Evolutionary conservation across 2,797 vertebrate genomes (phyloP).

Genomic region (Tenualosa ilisha): DNA sequence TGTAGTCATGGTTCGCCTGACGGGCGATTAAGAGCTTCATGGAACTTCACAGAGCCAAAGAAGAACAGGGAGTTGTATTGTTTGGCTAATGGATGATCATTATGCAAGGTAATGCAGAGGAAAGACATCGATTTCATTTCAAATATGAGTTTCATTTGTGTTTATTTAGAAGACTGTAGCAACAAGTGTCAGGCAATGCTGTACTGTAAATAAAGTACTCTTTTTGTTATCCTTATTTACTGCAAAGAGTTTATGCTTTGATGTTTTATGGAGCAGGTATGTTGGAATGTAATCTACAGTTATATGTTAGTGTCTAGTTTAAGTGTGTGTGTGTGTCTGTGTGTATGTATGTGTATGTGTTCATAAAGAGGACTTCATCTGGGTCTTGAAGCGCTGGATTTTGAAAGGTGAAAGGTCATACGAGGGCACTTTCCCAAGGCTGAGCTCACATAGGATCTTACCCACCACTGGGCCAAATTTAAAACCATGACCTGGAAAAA

Average conservation of each 20-base stretch:
- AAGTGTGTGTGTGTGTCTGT: background rate
- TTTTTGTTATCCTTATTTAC: background rate
- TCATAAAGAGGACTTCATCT: conserved; percentile 52
- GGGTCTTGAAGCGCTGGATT: conserved; percentile 64
- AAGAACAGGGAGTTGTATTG: conserved; percentile 32
- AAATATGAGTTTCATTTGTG: conserved; percentile 46
- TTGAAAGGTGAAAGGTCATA: conserved; percentile 67
- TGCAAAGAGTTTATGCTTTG: background rate
- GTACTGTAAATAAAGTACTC: background rate
- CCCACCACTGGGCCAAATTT: conserved; percentile 75
- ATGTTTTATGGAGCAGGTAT: background rate
- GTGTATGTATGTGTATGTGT: background rate
- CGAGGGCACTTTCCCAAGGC: conserved; percentile 63
- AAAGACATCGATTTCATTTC: conserved; percentile 44
- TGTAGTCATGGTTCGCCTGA: conserved; percentile 42
- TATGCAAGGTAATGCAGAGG: conserved; percentile 21
- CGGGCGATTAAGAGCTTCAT: conserved; percentile 47
- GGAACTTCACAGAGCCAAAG: conserved; percentile 33
- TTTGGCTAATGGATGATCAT: background rate
- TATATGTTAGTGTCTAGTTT: background rate
- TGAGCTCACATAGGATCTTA: conserved; percentile 75
- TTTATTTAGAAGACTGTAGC: background rate
- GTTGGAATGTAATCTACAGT: too few relatives aligned
- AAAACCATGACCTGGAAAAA: conserved; percentile 75
- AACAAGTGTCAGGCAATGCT: background rate